Conservation (phyloP, 2,797 vertebrate genomes). For the Scyliorhinus canicula region DNA sequence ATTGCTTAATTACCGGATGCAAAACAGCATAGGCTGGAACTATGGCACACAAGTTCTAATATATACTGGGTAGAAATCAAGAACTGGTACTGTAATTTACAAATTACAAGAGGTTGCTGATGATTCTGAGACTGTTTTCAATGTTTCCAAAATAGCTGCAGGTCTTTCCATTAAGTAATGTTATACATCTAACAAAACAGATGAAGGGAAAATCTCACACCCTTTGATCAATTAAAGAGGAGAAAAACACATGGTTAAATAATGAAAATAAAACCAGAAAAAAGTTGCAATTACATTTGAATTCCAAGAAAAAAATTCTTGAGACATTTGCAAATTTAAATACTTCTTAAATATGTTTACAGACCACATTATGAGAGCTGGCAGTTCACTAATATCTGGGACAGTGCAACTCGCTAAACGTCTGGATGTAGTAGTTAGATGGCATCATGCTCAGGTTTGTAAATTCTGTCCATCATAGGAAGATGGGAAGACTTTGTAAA, state of each 20-base stretch:
- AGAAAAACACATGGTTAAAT: not conserved
- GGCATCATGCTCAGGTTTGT: not conserved
- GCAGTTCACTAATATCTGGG: not conserved
- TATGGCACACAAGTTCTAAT: not conserved
- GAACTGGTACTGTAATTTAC: not conserved
- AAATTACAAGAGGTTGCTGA: not conserved
- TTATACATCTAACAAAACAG: not conserved
- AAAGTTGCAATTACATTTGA: conserved; percentile 16
- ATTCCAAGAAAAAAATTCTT: conserved; percentile 15
- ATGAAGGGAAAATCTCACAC: not conserved
- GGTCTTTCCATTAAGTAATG: not conserved
- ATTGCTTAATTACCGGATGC: not conserved
- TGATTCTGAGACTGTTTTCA: not conserved
- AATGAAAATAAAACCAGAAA: not conserved
- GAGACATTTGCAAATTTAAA: not conserved
- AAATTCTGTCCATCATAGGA: not conserved
- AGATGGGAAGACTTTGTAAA: not conserved
- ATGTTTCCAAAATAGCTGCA: not conserved
- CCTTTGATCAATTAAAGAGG: not conserved
- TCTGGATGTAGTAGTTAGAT: not conserved
- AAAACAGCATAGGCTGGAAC: not conserved
- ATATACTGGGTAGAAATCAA: conserved; percentile 6
- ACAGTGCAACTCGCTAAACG: not conserved
- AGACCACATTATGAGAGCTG: not conserved
- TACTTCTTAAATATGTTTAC: not conserved